Conservation (phyloP, 2,888 invertebrate genomes). For the Eilema caniola region DNA sequence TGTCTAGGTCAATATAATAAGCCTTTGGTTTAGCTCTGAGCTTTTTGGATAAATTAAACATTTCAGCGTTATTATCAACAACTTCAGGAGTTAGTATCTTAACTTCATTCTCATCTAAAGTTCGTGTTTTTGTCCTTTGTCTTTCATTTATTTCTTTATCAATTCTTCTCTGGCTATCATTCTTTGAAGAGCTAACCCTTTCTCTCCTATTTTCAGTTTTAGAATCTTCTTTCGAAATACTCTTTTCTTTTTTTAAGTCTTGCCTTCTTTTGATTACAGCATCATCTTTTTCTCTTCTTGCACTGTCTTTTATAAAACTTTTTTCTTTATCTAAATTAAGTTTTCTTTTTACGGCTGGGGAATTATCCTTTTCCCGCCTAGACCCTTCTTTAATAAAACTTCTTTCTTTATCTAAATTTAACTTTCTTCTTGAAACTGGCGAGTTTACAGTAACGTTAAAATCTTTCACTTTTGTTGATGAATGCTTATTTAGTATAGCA, state of each 20-base stretch:
- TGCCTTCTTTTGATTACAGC: neutral
- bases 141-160: slow-evolving; percentile 50
- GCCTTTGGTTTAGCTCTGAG: slow-evolving; percentile 75
- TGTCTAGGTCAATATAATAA: slow-evolving; percentile 74
- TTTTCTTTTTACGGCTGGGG: slow-evolving; percentile 24
- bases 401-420: slow-evolving; percentile 45
- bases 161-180: slow-evolving; percentile 14
- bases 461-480: slow-evolving; percentile 44
- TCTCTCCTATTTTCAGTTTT: slow-evolving; percentile 35
- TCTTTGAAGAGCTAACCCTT: slow-evolving; percentile 9
- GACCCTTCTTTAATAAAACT: slow-evolving; percentile 33
- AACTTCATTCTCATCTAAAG: slow-evolving; percentile 77
- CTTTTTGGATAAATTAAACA: slow-evolving; percentile 68
- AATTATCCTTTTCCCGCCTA: slow-evolving; percentile 28
- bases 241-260: slow-evolving; percentile 7
- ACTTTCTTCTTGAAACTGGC: slow-evolving; percentile 65
- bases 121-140: slow-evolving; percentile 76
- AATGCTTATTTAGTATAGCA: slow-evolving; percentile 37
- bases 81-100: slow-evolving; percentile 69
- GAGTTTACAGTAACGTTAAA: slow-evolving; percentile 75
- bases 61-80: slow-evolving; percentile 75
- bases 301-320: slow-evolving; percentile 31
- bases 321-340: slow-evolving; percentile 30
- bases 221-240: slow-evolving; percentile 22
- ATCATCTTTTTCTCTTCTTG: slow-evolving; percentile 30